phyloP scores from a whole-genome alignment of 2,113 vertebrate species.

The Arvicanthis niloticus region DNA sequence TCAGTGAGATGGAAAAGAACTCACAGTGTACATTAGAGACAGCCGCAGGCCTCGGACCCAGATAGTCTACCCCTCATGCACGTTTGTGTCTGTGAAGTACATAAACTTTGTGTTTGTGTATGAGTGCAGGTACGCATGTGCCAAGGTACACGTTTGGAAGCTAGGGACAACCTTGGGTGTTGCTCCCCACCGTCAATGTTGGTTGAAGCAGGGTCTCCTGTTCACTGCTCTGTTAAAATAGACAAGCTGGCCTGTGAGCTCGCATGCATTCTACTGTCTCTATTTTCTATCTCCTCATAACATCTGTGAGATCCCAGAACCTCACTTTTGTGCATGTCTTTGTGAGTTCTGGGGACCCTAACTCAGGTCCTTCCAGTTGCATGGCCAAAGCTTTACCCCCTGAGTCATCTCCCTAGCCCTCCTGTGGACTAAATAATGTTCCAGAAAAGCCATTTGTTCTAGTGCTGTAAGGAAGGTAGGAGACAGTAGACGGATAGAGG shows the following conservation, averaged over 20 bases:
- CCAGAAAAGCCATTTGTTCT: neutral
- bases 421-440: neutral
- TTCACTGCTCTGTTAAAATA: neutral
- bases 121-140: neutral
- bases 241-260: neutral
- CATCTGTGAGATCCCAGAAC: no score
- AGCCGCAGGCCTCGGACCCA: neutral
- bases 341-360: neutral
- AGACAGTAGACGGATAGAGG: fast-evolving
- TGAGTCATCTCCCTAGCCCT: neutral
- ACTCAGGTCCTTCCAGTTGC: neutral
- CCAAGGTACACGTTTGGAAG: neutral
- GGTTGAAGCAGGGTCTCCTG: neutral
- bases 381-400: neutral
- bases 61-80: neutral
- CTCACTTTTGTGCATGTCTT: neutral
- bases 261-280: neutral
- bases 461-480: neutral
- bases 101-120: neutral
- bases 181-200: neutral
- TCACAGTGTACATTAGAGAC: neutral
- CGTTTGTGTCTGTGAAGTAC: neutral
- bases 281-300: neutral
- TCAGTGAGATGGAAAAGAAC: neutral
- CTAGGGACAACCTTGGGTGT: neutral